A percentile compares a stretch with the other conserved stretches of the same genome.
Conservation (phyloP, 2,113 vertebrate genomes). For the Okapia johnstoni region DNA sequence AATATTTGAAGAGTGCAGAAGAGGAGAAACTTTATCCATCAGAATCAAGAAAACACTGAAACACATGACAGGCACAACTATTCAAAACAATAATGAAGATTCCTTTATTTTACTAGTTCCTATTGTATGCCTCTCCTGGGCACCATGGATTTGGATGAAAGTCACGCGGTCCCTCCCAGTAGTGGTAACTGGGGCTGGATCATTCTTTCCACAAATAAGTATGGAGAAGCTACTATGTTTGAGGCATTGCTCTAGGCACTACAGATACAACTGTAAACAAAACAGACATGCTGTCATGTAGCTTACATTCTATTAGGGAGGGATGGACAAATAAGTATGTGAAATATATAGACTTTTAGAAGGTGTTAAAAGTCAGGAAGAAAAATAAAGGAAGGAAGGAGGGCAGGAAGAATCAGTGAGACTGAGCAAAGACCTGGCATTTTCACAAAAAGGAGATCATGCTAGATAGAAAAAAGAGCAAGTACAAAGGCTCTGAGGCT, state of each 20-base stretch:
- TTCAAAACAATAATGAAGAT: neutral
- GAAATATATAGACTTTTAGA: neutral
- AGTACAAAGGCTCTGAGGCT: neutral
- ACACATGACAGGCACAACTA: neutral
- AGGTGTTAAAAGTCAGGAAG: neutral
- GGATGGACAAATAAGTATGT: neutral
- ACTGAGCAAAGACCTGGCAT: neutral
- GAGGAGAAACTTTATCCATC: neutral
- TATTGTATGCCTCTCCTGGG: neutral
- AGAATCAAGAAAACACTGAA: neutral
- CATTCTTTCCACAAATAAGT: neutral
- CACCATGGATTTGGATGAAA: neutral
- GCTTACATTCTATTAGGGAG: neutral
- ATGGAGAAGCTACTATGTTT: neutral
- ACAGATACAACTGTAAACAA: neutral
- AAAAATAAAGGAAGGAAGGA: neutral
- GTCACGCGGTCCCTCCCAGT: neutral
- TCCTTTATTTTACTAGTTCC: neutral
- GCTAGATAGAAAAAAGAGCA: neutral
- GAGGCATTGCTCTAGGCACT: neutral
- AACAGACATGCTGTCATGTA: neutral
- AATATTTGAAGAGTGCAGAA: neutral
- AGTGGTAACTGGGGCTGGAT: neutral
- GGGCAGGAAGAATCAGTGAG: neutral
- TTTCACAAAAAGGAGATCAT: neutral